Percentiles rank a stretch among this genome's conserved stretches.
phyloP scores from a whole-genome alignment of 1,140 invertebrate genomes.

The Uloborus diversus region DNA sequence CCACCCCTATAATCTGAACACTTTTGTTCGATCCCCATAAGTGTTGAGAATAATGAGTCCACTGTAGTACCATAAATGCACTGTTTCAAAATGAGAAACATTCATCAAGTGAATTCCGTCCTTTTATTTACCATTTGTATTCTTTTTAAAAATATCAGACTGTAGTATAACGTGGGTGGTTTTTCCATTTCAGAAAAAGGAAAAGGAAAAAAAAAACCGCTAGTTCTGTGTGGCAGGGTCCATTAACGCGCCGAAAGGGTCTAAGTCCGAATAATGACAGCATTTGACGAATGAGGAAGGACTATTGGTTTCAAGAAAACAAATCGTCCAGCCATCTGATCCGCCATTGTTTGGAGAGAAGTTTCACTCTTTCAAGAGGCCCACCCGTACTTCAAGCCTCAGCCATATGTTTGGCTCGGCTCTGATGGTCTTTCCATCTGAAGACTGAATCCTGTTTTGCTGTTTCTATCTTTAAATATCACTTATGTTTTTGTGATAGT shows the following conservation, averaged over 20 bases:
- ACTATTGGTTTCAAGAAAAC: slow-evolving; percentile 45
- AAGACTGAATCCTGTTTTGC: too few species aligned
- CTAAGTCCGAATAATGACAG: slow-evolving; percentile 34
- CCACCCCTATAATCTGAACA: too few species aligned
- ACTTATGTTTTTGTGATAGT: too few species aligned
- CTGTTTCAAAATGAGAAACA: too few species aligned
- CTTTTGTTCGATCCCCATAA: too few species aligned
- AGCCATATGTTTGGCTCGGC: background rate
- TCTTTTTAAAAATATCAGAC: background rate
- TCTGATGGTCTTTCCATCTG: slow-evolving; percentile 3
- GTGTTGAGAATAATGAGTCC: too few species aligned
- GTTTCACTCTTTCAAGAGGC: slow-evolving; percentile 1
- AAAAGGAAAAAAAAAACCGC: too few species aligned
- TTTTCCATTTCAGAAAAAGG: too few species aligned
- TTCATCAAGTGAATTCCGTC: too few species aligned
- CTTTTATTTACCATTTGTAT: too few species aligned
- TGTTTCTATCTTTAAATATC: too few species aligned
- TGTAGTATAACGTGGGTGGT: background rate
- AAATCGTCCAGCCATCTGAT: slow-evolving; percentile 38
- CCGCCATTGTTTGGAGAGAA: slow-evolving; percentile 27
- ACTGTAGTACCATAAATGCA: too few species aligned
- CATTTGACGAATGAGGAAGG: slow-evolving; percentile 38
- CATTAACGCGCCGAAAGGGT: slow-evolving; percentile 20
- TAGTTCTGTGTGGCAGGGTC: background rate
- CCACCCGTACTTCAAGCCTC: slow-evolving; percentile 12